phyloP scores from a whole-genome alignment of 2,888 invertebrate genomes.

The Tipula lateralis region DNA sequence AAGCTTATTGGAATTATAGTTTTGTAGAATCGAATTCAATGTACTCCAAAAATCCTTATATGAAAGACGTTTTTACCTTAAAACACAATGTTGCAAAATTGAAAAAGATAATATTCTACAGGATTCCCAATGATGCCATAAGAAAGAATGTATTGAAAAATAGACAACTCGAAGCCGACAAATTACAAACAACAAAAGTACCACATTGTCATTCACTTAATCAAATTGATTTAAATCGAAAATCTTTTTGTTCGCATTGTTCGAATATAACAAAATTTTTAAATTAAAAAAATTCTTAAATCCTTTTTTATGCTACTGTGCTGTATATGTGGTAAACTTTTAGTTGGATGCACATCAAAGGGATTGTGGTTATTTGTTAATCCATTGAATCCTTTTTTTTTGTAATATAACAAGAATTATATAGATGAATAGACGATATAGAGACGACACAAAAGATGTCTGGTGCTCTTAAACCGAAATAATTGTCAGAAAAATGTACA shows the following conservation, averaged over 20 bases:
- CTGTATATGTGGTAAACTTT: neutral
- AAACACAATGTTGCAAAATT: too few relatives aligned
- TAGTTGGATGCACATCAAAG: slow-evolving; percentile 5
- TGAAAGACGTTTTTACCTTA: too few relatives aligned
- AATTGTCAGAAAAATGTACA: neutral
- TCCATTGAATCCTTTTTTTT: neutral
- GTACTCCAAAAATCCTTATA: too few relatives aligned
- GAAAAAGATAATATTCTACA: too few relatives aligned
- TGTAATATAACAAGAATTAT: neutral
- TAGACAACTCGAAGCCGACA: neutral
- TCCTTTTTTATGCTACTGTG: neutral
- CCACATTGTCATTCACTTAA: neutral
- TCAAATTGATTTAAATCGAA: slow-evolving; percentile 19
- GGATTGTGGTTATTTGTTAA: neutral
- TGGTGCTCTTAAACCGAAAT: neutral
- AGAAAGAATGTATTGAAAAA: neutral
- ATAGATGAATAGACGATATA: neutral
- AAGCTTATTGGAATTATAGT: too few relatives aligned
- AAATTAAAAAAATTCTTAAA: neutral
- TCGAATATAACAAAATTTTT: neutral
- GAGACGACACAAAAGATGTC: neutral
- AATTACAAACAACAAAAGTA: neutral
- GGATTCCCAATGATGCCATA: neutral
- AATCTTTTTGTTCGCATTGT: neutral
- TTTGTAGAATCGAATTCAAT: too few relatives aligned